Conservation (phyloP, 2,888 invertebrate species). For the Busseola fusca region DNA sequence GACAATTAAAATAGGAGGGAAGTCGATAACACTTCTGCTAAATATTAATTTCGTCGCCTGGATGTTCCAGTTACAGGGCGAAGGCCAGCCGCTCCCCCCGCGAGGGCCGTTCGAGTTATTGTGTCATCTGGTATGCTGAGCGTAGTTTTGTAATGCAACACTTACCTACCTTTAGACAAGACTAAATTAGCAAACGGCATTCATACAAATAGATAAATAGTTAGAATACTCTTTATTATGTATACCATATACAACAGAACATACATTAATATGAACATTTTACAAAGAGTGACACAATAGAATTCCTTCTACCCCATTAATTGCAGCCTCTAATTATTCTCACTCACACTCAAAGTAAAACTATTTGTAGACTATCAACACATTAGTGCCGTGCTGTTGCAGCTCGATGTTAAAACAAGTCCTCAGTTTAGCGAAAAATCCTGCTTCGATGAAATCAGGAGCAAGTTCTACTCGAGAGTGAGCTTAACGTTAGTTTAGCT, state of each 20-base stretch:
- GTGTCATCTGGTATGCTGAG: not conserved
- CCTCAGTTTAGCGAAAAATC: constrained; percentile 21
- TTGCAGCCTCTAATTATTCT: not conserved
- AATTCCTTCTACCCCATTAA: not conserved
- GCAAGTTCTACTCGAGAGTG: too few species aligned
- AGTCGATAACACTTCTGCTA: not conserved
- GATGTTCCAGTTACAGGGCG: not conserved
- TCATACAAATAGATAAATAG: too few species aligned
- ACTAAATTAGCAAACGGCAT: not conserved
- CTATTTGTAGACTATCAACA: constrained; percentile 1
- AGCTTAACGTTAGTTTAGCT: not conserved
- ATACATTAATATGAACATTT: too few species aligned
- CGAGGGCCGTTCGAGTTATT: not conserved
- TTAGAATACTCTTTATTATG: too few species aligned
- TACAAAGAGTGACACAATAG: too few species aligned
- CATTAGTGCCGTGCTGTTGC: not conserved
- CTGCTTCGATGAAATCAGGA: not conserved
- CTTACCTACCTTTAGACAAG: too few species aligned
- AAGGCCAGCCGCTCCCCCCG: not conserved
- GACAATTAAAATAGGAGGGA: not conserved
- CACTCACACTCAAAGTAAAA: not conserved
- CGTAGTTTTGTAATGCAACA: not conserved
- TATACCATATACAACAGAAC: too few species aligned
- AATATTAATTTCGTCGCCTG: not conserved
- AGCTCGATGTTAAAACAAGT: constrained; percentile 2